Evolutionary conservation across 2,797 vertebrate species (phyloP).

Genomic region (Hydrocynus forskahlii): DNA sequence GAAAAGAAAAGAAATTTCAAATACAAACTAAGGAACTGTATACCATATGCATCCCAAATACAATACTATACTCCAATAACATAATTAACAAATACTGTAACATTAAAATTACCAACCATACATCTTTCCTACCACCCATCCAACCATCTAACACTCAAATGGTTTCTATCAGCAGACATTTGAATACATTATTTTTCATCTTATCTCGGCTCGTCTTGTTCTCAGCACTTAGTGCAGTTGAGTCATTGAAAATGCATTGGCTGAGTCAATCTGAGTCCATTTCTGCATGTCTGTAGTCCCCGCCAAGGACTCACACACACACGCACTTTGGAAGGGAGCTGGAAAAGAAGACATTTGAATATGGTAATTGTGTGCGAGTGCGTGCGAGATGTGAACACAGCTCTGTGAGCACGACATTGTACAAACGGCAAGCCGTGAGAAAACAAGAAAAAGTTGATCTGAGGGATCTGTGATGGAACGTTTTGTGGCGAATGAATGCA

Average conservation of each 20-base stretch:
- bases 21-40: no score
- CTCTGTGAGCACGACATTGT: conserved; percentile 13
- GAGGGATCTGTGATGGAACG: conserved; percentile 18
- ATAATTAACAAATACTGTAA: no score
- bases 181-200: conserved; percentile 26
- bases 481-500: not conserved
- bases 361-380: conserved; percentile 7
- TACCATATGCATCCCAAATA: no score
- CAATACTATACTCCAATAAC: no score
- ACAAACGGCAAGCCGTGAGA: conserved; percentile 9
- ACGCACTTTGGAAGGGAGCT: conserved; percentile 3
- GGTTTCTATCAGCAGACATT: conserved; percentile 24
- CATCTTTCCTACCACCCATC: conserved; percentile 14
- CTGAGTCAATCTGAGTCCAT: conserved; percentile 36
- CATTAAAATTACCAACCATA: not conserved
- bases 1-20: no score
- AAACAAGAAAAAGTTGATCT: conserved; percentile 3
- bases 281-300: conserved; percentile 36
- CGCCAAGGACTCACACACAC: conserved; percentile 16
- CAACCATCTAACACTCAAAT: conserved; percentile 1
- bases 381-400: conserved; percentile 45
- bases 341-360: conserved; percentile 25
- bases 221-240: conserved; percentile 20
- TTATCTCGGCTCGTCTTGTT: conserved; percentile 1
- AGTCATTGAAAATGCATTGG: conserved; percentile 50